phyloP scores from a whole-genome alignment of 2,797 vertebrate genomes.

The Varecia variegata region DNA sequence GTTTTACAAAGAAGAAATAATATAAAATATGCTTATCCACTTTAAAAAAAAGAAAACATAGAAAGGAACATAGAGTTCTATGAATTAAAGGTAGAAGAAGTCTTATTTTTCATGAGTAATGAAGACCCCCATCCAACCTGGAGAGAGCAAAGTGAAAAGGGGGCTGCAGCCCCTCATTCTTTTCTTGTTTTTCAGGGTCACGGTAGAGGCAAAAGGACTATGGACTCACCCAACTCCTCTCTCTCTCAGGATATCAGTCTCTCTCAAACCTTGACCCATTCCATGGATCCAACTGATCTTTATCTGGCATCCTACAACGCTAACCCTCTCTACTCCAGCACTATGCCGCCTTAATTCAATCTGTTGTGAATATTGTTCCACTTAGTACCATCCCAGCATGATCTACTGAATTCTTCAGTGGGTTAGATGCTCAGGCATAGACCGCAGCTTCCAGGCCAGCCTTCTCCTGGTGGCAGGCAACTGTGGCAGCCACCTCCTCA shows the following conservation, averaged over 20 bases:
- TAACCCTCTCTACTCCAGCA: background rate
- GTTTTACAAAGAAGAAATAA: background rate
- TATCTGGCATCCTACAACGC: background rate
- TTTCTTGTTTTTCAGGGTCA: background rate
- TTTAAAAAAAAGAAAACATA: background rate
- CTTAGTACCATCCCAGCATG: background rate
- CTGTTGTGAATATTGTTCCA: background rate
- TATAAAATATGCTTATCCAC: background rate
- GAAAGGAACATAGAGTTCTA: background rate
- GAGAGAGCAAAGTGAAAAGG: background rate
- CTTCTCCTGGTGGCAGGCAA: background rate
- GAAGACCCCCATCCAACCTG: background rate
- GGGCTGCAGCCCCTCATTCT: background rate
- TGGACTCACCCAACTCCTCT: background rate
- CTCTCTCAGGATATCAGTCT: background rate
- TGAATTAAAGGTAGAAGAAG: background rate
- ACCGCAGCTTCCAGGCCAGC: background rate
- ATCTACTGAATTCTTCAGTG: background rate
- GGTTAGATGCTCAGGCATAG: background rate
- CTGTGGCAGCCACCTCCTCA: background rate
- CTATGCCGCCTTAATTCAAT: background rate
- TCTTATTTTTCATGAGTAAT: background rate
- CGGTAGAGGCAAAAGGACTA: background rate
- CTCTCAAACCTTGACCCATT: background rate
- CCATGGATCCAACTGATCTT: background rate